phyloP scores from a whole-genome alignment of 2,113 vertebrate species.

The Notothenia rossii region DNA sequence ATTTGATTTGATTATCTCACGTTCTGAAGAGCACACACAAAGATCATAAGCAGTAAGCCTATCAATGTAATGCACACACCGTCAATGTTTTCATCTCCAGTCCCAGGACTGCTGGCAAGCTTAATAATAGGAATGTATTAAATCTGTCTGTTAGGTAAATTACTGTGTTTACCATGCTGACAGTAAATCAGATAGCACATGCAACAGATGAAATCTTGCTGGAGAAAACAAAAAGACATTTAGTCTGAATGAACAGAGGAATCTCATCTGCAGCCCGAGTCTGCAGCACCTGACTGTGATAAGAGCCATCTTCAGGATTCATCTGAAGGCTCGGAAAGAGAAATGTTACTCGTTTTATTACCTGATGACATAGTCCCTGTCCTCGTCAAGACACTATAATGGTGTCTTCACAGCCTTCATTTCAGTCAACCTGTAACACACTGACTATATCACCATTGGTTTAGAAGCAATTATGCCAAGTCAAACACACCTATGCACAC shows the following conservation, averaged over 20 bases:
- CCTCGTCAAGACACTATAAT: conserved; percentile 38
- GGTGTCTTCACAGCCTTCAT: not conserved
- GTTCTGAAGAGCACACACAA: conserved; percentile 36
- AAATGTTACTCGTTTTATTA: conserved; percentile 56
- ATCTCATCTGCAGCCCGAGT: conserved; percentile 27
- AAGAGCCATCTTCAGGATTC: conserved; percentile 38
- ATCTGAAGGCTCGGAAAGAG: conserved; percentile 21
- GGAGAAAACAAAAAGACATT: conserved; percentile 49
- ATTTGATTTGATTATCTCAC: conserved; percentile 2
- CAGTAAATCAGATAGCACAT: conserved; percentile 57
- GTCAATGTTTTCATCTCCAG: conserved; percentile 50
- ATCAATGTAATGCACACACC: conserved; percentile 24
- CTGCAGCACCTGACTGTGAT: conserved; percentile 31
- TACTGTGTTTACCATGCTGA: conserved; percentile 45
- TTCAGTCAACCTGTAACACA: too few species aligned
- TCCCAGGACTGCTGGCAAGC: conserved; percentile 50
- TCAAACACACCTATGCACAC: too few species aligned
- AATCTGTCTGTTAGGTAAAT: conserved; percentile 48
- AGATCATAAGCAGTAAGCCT: conserved; percentile 58
- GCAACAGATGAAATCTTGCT: conserved; percentile 60
- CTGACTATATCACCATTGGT: too few species aligned
- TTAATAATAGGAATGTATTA: conserved; percentile 58
- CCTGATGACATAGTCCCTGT: conserved; percentile 26
- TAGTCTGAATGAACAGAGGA: conserved; percentile 27
- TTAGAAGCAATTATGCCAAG: too few species aligned